These are phyloP conservation scores for Cephus cinctus DNA, from an alignment of 1,140 invertebrate species.

Conservation along the genomic window DNA sequence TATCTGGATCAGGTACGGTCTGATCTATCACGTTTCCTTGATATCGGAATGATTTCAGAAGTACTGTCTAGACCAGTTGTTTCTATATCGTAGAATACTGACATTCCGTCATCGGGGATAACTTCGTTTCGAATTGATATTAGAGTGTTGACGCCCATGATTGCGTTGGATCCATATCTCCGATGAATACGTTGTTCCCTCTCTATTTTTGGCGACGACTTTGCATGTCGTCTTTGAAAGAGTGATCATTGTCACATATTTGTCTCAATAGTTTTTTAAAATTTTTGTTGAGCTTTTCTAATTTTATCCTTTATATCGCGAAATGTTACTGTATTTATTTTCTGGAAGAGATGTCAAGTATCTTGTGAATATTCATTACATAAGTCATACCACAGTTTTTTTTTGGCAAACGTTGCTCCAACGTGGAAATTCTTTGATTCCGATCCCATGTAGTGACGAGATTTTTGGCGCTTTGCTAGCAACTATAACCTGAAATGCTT, in stretches of 20 bases:
- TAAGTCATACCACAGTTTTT: constrained; percentile 11
- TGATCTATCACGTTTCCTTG: too few relatives aligned
- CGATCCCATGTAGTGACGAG: constrained; percentile 1
- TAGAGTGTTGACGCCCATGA: too few relatives aligned
- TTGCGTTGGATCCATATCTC: too few relatives aligned
- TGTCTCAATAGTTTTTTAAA: constrained; percentile 5
- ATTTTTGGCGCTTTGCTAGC: constrained; percentile 2
- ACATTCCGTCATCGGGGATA: too few relatives aligned
- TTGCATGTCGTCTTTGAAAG: not conserved
- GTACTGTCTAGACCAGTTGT: constrained; percentile 6
- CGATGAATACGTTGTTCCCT: constrained; percentile 9
- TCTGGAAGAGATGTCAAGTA: constrained; percentile 6
- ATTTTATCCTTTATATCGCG: constrained; percentile 5
- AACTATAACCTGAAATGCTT: constrained; percentile 10
- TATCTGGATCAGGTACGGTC: too few relatives aligned
- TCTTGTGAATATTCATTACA: constrained; percentile 6
- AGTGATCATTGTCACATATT: constrained; percentile 6
- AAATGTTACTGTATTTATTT: constrained; percentile 7
- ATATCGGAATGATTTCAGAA: constrained; percentile 10
- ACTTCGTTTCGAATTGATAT: too few relatives aligned
- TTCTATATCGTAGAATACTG: constrained; percentile 8
- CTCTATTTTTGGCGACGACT: constrained; percentile 7
- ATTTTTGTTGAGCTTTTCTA: not conserved
- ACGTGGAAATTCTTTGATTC: constrained; percentile 6
- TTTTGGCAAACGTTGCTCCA: constrained; percentile 8